Evolutionary conservation across 2,888 invertebrate genomes (phyloP).

Genomic region (Chrysolina americana): DNA sequence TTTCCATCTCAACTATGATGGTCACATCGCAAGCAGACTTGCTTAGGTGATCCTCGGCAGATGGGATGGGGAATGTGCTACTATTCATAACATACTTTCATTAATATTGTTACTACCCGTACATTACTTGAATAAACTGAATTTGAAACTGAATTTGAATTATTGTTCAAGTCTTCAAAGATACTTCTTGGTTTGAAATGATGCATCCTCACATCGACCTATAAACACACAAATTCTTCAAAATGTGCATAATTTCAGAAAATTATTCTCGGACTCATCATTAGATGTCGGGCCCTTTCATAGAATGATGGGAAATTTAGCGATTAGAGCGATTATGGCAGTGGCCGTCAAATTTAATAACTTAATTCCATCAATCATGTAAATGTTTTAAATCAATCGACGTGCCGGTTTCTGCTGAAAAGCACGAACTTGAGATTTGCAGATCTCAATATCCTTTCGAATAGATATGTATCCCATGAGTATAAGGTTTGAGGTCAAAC

Average conservation of each 20-base stretch:
- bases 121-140: too few species aligned
- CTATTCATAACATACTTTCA: too few species aligned
- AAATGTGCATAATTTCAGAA: slow-evolving; percentile 5
- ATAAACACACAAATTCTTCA: not conserved
- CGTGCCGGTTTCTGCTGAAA: slow-evolving; percentile 3
- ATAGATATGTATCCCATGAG: slow-evolving; percentile 4
- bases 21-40: too few species aligned
- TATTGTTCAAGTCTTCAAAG: not conserved
- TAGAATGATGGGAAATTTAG: slow-evolving; percentile 20
- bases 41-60: too few species aligned
- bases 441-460: not conserved
- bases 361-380: slow-evolving; percentile 26
- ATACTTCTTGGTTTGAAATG: too few species aligned
- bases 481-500: not conserved
- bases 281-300: slow-evolving; percentile 1
- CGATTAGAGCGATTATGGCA: not conserved
- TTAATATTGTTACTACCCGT: too few species aligned
- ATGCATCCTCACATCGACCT: not conserved
- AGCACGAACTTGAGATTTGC: slow-evolving; percentile 19
- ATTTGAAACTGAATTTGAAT: too few species aligned
- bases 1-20: too few species aligned
- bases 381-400: slow-evolving; percentile 3
- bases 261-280: slow-evolving; percentile 1
- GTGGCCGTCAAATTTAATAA: slow-evolving; percentile 18
- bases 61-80: too few species aligned